Base-by-base conservation (phyloP, 2,888 invertebrate genomes). In the Amblyteles armatorius region DNA sequence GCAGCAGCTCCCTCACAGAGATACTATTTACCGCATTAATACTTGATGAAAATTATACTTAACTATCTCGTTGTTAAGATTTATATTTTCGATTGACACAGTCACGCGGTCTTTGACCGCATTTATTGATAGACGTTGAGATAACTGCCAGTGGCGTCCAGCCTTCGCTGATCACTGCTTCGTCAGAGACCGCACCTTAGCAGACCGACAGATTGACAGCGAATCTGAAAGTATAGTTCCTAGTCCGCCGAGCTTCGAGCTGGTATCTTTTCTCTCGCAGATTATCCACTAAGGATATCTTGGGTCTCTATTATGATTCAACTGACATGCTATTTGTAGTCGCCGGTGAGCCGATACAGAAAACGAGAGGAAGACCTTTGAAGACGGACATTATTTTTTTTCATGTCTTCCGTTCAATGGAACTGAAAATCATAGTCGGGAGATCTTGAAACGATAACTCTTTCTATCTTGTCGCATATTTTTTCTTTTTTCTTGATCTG, bases 281-380 rank as follows among this genome's bases (percentile, higher is more conserved):
- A 81, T 84, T 60, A 80, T 73, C 78, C 65, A 78, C 89, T 88
- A 16, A 16, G 16, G 89, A 90, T 90, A 91, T 90, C 89, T 83
- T 88, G 85, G 87, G 90, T 88, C 90, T 90, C 91, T 92, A 92
- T 92, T 91, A 92, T 92, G 90, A 92, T 90, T 91, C 90, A 89
- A 89, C 90, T 91, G 91, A 91, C 90, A 91, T 90, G 91, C 91
- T 89, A 92, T 92, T 92, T 91, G 91, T 92, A 91, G 91, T 90
- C 89, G 87, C 85, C 84, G 81, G 74, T 74, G 82, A 85, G 73
- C 83, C 65, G 74, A 74, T 74, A 44, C 55, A 65, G 63, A 55
- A 63, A 81, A 69, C 65, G 33, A n/a, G 26, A 52, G 22, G 44
- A n/a, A 40, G 29, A 36, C 63, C 52, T 65, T 73, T 16, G 69